Evolutionary conservation across 2,113 vertebrate species (phyloP).

Genomic region (Epinephelus fuscoguttatus): DNA sequence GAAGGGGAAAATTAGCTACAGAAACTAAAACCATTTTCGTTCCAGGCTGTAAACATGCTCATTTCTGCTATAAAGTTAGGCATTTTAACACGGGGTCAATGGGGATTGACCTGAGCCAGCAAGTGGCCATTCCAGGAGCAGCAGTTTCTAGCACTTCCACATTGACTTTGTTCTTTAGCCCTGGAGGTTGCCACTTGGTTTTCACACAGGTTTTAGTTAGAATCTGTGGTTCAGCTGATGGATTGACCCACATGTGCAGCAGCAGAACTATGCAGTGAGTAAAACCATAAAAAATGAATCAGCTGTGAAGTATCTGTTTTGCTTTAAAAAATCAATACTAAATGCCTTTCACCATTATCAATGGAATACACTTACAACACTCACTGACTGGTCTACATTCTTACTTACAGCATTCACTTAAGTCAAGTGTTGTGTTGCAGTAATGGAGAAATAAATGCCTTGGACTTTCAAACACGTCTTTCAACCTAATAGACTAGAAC

Average conservation of each 20-base stretch:
- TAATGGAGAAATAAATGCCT: conserved; percentile 44
- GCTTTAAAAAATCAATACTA: conserved; percentile 60
- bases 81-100: too few relatives aligned
- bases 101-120: too few relatives aligned
- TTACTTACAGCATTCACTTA: conserved; percentile 53
- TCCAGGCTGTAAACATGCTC: too few relatives aligned
- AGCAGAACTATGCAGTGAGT: conserved; percentile 16
- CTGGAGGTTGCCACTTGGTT: too few relatives aligned
- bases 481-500: conserved; percentile 13
- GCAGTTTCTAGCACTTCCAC: too few relatives aligned
- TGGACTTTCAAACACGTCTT: conserved; percentile 13
- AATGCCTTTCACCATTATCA: conserved; percentile 53
- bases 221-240: conserved; percentile 28
- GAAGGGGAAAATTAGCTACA: too few relatives aligned
- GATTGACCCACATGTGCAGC: conserved; percentile 9
- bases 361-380: conserved; percentile 43
- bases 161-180: too few relatives aligned
- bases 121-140: too few relatives aligned
- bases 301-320: conserved; percentile 42
- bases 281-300: conserved; percentile 47
- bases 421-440: conserved; percentile 39
- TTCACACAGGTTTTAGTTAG: background rate
- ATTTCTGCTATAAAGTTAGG: too few relatives aligned
- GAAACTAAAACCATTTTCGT: too few relatives aligned
- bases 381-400: conserved; percentile 33